phyloP scores from a whole-genome alignment of 2,888 invertebrate genomes.

The Pseudococcus longispinus region DNA sequence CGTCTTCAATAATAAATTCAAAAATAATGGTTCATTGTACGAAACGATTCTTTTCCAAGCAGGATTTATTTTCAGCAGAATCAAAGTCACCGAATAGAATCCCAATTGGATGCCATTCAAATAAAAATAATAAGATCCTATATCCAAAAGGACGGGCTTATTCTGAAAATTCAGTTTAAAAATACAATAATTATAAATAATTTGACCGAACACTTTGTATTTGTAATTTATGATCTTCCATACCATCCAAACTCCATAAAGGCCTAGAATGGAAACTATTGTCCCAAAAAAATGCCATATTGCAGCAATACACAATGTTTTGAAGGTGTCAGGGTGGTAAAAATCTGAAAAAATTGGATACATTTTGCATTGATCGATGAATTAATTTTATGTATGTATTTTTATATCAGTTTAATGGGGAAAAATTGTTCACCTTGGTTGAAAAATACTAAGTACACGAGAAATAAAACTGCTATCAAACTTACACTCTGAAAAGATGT shows the following conservation, averaged over 20 bases:
- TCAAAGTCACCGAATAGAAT: background rate
- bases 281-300: background rate
- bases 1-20: background rate
- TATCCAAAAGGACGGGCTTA: background rate
- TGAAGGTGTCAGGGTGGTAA: background rate
- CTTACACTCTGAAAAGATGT: background rate
- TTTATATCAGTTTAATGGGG: no score
- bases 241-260: background rate
- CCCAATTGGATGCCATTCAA: background rate
- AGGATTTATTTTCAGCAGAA: background rate
- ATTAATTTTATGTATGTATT: background rate
- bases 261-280: background rate
- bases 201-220: no score
- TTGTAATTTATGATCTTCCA: background rate
- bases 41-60: background rate
- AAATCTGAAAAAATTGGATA: background rate
- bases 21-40: background rate
- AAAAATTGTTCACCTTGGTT: background rate
- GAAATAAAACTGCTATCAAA: background rate
- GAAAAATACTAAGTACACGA: background rate
- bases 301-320: background rate
- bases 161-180: background rate
- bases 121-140: background rate
- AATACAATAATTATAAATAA: background rate
- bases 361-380: background rate